Conservation (phyloP, 2,113 vertebrate species). For the Sylvia atricapilla region DNA sequence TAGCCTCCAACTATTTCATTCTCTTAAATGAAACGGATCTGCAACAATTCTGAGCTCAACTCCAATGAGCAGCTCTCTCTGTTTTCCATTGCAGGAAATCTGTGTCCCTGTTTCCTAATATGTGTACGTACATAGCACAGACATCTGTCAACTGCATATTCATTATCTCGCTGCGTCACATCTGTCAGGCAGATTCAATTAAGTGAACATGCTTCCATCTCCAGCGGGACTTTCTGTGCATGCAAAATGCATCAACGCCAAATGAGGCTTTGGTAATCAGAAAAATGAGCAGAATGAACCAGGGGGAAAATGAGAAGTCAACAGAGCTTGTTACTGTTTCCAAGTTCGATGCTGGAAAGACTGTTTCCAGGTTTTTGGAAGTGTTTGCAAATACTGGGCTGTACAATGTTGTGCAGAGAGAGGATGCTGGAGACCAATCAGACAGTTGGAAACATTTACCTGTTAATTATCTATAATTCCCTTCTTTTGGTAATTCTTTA, state of each 20-base stretch:
- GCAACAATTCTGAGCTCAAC: background rate
- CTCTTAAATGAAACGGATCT: background rate
- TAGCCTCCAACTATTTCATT: background rate
- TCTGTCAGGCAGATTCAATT: conserved; percentile 26
- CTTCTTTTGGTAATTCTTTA: background rate
- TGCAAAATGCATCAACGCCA: background rate
- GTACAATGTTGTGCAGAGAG: background rate
- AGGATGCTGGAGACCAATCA: background rate
- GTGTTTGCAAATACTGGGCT: background rate
- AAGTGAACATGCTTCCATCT: background rate
- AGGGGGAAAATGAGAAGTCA: background rate
- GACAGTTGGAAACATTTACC: background rate
- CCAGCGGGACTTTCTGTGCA: background rate
- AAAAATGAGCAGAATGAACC: background rate
- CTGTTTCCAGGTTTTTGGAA: background rate
- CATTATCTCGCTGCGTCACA: background rate
- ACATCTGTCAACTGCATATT: background rate
- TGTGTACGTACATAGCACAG: background rate
- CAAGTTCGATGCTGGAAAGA: background rate
- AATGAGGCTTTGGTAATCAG: background rate
- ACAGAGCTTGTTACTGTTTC: background rate
- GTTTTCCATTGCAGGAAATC: background rate
- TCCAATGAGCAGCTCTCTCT: background rate
- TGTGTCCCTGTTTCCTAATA: background rate
- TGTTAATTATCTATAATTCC: background rate